Evolutionary conservation across 2,113 vertebrate genomes (phyloP), one percentile per base, ranked within the genome.

Genomic region (Xiphias gladius): DNA sequence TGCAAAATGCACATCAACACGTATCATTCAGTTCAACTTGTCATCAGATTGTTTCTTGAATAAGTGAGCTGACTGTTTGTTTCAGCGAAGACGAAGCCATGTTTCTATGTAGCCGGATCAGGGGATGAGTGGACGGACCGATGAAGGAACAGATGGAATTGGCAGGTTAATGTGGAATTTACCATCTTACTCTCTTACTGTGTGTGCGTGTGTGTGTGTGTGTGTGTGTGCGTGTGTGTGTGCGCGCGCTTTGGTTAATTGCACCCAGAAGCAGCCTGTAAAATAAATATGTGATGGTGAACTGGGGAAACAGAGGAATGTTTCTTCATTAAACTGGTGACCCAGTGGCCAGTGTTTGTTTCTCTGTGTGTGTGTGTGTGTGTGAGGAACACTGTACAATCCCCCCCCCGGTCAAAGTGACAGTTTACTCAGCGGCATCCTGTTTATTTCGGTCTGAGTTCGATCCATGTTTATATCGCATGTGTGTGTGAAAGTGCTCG

Each of bases 271-370:
- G 55, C 70, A 63, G 72, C 59, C 59, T n/a, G 43, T 73, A 57
- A 85, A 86, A 57, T 55, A 79, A 83, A 85, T 65, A 79, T 71
- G 71, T 54, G 78, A 73, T 10, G 13, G 57, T 58, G 50, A 69
- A 19, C 28, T 17, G 9, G 9, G 80, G 66, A 77, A 57, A 77
- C 80, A 19, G 63, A 58, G 26, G 68, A 89, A 79, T 85, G 73
- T 67, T 62, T 73, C 12, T 41, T 80, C 37, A 41, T 14, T 69
- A 30, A 82, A 68, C 55, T 43, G 70, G 43, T 73, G 70, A 73
- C 74, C 73, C 67, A 30, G 54, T 48, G n/a, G 24, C 30, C n/a
- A 66, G 35, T 73, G 48, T 68, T 9, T 57, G 64, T 54, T 3
- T 52, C 1, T 28, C 30, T 72, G 13, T 67, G 30, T 58, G 70